phyloP scores from a whole-genome alignment of 2,888 invertebrate genomes.

The Graphium colonna region DNA sequence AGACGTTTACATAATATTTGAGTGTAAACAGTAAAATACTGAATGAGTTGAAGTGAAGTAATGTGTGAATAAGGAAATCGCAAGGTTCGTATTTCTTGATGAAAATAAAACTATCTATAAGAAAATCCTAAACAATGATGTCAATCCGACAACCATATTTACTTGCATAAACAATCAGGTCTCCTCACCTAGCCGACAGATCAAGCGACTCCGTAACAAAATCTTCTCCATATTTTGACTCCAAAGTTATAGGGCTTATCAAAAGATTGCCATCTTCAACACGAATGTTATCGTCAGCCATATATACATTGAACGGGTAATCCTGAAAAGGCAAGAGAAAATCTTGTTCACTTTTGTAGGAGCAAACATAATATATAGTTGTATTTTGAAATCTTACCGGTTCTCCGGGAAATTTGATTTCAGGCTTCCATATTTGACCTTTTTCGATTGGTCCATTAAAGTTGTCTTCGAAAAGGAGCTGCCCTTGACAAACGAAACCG shows the following conservation, averaged over 20 bases:
- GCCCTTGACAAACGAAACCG: conserved; percentile 74
- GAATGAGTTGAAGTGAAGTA: too few species aligned
- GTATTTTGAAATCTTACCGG: conserved; percentile 70
- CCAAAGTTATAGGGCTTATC: conserved; percentile 81
- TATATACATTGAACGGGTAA: conserved; percentile 85
- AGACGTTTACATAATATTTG: too few species aligned
- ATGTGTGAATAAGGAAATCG: too few species aligned
- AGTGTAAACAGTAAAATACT: too few species aligned
- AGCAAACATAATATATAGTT: too few species aligned
- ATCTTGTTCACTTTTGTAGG: too few species aligned
- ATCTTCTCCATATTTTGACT: conserved; percentile 73
- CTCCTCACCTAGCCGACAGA: conserved; percentile 51
- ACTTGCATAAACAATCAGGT: too few species aligned
- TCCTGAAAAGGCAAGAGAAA: too few species aligned
- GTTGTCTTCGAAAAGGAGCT: conserved; percentile 82
- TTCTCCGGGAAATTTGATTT: conserved; percentile 79
- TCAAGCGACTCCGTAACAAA: conserved; percentile 66
- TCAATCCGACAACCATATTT: too few species aligned
- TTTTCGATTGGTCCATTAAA: conserved; percentile 69
- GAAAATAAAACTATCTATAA: too few species aligned
- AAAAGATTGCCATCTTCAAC: conserved; percentile 74
- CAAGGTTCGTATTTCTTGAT: too few species aligned
- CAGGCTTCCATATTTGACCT: conserved; percentile 76
- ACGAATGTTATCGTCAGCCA: conserved; percentile 77
- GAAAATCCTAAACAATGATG: too few species aligned